phyloP scores from a whole-genome alignment of 1,140 invertebrate genomes.

The Drosophila nigromelanica region DNA sequence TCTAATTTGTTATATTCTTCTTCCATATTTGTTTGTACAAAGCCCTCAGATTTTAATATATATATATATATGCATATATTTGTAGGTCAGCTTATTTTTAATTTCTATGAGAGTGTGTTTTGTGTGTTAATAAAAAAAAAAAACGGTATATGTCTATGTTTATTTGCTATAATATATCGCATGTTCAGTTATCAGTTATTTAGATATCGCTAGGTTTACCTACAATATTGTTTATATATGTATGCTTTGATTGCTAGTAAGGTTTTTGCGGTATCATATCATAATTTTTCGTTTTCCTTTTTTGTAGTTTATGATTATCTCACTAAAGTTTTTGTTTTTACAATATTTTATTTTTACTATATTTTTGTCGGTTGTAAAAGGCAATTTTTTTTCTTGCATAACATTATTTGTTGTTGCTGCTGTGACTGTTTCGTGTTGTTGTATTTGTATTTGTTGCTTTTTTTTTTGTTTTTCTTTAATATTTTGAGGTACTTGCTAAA shows the following conservation, averaged over 20 bases:
- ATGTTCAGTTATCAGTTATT: slow-evolving; percentile 53
- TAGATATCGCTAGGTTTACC: slow-evolving; percentile 55
- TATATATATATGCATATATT: slow-evolving; percentile 8
- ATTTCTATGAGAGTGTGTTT: slow-evolving; percentile 67
- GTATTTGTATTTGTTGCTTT: slow-evolving; percentile 11
- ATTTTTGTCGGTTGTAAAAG: slow-evolving; percentile 42
- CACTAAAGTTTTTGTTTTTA: slow-evolving; percentile 42
- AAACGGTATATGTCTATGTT: slow-evolving; percentile 40
- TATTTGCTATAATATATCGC: slow-evolving; percentile 55
- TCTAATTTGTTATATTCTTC: slow-evolving; percentile 17
- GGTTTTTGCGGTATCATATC: slow-evolving; percentile 70
- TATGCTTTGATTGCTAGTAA: slow-evolving; percentile 78
- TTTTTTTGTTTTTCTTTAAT: slow-evolving; percentile 15
- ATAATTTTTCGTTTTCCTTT: background rate
- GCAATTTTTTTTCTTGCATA: slow-evolving; percentile 18
- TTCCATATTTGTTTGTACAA: slow-evolving; percentile 35
- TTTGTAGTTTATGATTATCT: slow-evolving; percentile 28
- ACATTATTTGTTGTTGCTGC: slow-evolving; percentile 31
- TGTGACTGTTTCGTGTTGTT: slow-evolving; percentile 35
- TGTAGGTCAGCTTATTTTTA: slow-evolving; percentile 38
- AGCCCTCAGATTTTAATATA: slow-evolving; percentile 5
- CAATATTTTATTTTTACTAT: slow-evolving; percentile 36
- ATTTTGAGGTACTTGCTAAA: slow-evolving; percentile 73
- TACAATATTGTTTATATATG: slow-evolving; percentile 47
- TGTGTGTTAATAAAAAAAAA: slow-evolving; percentile 38